Percentiles rank a stretch among this genome's conserved stretches.
phyloP scores from a whole-genome alignment of 2,888 invertebrate genomes.

The Himalopsyche japonica region DNA sequence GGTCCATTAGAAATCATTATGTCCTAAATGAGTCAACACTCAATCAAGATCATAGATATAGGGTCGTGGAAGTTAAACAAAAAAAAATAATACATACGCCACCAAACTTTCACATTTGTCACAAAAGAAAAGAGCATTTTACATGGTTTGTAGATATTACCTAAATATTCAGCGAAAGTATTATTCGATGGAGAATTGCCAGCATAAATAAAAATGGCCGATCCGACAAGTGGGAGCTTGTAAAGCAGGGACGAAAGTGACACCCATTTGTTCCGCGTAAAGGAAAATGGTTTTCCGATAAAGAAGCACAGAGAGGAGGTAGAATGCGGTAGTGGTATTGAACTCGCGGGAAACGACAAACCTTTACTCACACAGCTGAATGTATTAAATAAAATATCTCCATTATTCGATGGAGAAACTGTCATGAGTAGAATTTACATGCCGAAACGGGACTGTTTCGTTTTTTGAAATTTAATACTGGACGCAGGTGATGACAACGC shows the following conservation, averaged over 20 bases:
- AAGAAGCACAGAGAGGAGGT: not conserved
- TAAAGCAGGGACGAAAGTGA: not conserved
- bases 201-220: not conserved
- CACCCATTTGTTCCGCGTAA: not conserved
- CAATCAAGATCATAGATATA: too few species aligned
- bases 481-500: not conserved
- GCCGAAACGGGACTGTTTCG: not conserved
- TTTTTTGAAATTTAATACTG: not conserved
- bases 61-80: too few species aligned
- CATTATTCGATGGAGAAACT: not conserved
- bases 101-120: too few species aligned
- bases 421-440: not conserved
- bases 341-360: not conserved
- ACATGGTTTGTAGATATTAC: too few species aligned
- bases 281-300: not conserved
- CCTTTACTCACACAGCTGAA: not conserved
- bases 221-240: not conserved
- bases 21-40: too few species aligned
- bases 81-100: too few species aligned
- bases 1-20: too few species aligned
- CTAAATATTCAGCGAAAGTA: too few species aligned
- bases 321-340: not conserved
- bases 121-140: too few species aligned
- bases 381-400: not conserved
- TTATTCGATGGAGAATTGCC: too few species aligned